Percentiles rank a stretch among this genome's conserved stretches.
Conservation (phyloP, 2,888 invertebrate species). For the Serripes groenlandicus region DNA sequence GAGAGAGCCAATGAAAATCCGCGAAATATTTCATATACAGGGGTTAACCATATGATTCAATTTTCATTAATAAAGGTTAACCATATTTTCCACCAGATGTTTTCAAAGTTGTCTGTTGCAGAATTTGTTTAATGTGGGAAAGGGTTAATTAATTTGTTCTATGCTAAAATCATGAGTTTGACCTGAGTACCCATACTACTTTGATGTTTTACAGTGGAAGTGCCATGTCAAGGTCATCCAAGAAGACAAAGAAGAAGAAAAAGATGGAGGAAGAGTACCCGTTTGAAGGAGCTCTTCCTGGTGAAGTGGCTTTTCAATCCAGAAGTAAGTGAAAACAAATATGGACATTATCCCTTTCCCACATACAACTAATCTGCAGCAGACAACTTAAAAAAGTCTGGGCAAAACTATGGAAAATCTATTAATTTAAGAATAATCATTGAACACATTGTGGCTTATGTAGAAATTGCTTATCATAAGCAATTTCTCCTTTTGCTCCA, state of each 20-base stretch:
- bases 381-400: background rate
- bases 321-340: background rate
- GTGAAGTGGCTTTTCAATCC: background rate
- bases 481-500: background rate
- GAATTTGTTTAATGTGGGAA: too few relatives aligned
- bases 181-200: background rate
- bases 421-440: background rate
- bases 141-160: background rate
- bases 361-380: background rate
- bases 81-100: background rate
- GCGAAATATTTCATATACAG: background rate
- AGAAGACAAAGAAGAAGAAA: slow-evolving; percentile 4
- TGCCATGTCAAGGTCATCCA: background rate
- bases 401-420: background rate
- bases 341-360: background rate
- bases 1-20: background rate
- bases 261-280: background rate
- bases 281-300: background rate
- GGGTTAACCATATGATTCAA: too few relatives aligned
- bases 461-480: too few relatives aligned
- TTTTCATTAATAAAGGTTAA: too few relatives aligned
- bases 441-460: background rate
- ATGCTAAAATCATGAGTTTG: background rate
- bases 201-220: background rate
- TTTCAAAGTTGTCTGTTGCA: background rate